Conservation (phyloP, 1,140 invertebrate genomes). For the Rhynchophorus ferrugineus region DNA sequence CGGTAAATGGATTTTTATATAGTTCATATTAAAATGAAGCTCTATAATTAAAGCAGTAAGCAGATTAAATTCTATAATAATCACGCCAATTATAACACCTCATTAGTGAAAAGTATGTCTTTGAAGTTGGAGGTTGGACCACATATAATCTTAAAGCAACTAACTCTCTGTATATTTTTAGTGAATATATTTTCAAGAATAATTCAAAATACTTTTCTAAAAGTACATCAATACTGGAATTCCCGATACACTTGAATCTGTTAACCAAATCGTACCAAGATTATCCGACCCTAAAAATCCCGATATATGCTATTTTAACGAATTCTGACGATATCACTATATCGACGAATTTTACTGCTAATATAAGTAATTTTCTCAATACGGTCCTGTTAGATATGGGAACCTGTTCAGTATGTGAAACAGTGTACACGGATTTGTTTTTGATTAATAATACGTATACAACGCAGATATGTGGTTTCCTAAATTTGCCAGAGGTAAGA, state of each 20-base stretch:
- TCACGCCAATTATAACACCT: too few species aligned
- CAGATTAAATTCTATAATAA: too few species aligned
- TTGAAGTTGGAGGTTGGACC: too few species aligned
- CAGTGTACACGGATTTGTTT: conserved; percentile 21
- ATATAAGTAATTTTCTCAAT: conserved; percentile 9
- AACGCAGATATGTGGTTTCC: conserved; percentile 27
- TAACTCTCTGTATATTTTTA: too few species aligned
- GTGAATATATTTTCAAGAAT: conserved; percentile 1
- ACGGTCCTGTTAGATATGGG: conserved; percentile 26
- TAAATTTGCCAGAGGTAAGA: conserved; percentile 29
- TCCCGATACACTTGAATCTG: conserved; percentile 22
- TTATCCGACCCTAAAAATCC: conserved; percentile 23
- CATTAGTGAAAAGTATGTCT: too few species aligned
- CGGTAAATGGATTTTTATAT: too few species aligned
- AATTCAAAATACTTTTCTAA: conserved; percentile 20
- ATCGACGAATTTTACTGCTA: neutral
- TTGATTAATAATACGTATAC: conserved; percentile 24
- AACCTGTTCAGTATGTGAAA: conserved; percentile 27
- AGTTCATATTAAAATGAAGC: too few species aligned
- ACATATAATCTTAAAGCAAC: too few species aligned
- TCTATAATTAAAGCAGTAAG: too few species aligned
- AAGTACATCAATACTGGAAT: conserved; percentile 24
- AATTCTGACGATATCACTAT: conserved; percentile 23
- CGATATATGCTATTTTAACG: conserved; percentile 26
- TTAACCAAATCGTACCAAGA: conserved; percentile 21